Evolutionary conservation across 2,888 invertebrate genomes (phyloP), one percentile per base, ranked within the genome.

Genomic region (Magallana nippona): DNA sequence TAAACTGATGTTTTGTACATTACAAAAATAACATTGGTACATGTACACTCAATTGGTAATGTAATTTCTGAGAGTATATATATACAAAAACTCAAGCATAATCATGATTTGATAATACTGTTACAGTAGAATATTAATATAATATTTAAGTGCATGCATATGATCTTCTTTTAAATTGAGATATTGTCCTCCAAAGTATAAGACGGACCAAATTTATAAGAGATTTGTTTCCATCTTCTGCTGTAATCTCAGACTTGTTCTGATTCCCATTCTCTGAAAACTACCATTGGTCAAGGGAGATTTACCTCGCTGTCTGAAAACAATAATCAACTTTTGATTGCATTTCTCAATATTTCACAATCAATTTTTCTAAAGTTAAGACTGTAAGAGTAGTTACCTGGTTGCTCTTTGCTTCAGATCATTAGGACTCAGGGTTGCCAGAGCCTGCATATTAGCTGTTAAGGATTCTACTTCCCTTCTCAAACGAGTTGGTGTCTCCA

Each of bases 401-500:
- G 86, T 62, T 27, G 79, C 80, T 82, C 86, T 82, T 10, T 85
- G 83, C 57, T 89, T 86, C 44, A 92, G 89, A 10, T 90, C 91
- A 78, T 88, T 88, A 0, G 92, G 92, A 27, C 91, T 91, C 1
- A 92, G 85, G 5, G 91, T 87, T 44, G 91, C 89, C 62, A 92
- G 87, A 3, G 92, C 91, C 80, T 91, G 90, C 92, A 92, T 92
- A 88, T 92, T 91, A 27, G 91, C 89, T 44, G 92, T 92, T 77
- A 92, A 78, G 13, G 91, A 90, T 83, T 92, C 92, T 3, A 92
- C 92, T 85, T 92, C 92, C 44, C 89, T 90, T 62, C 91, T 87
- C 32, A 92, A 88, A 62, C 90, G 87, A 15, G 91, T 91, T 10
- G 92, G 92, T 1, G 92, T 92, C 82, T 92, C 92, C 81, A 90